Conservation (phyloP, 2,888 invertebrate species). For the Tiliacea citrago region DNA sequence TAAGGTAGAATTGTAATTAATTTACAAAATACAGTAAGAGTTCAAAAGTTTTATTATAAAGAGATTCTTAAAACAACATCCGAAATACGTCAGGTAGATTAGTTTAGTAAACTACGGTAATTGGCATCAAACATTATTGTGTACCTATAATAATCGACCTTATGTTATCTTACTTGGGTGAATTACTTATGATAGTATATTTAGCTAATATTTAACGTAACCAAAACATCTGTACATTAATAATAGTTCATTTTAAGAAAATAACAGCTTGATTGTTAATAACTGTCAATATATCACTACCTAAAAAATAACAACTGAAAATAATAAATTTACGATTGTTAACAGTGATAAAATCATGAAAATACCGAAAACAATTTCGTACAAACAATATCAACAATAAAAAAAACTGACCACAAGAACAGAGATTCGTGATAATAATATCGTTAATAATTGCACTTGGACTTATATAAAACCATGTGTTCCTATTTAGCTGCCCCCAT, state of each 20-base stretch:
- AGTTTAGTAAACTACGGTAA: conserved; percentile 64
- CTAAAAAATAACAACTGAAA: conserved; percentile 10
- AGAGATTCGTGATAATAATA: conserved; percentile 33
- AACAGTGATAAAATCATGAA: conserved; percentile 18
- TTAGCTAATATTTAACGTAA: conserved; percentile 19
- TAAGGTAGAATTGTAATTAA: conserved; percentile 31
- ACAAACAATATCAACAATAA: conserved; percentile 11
- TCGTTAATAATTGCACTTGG: conserved; percentile 13
- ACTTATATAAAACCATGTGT: not conserved
- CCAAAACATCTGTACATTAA: conserved; percentile 24
- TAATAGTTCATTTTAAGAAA: conserved; percentile 7
- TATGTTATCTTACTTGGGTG: conserved; percentile 28
- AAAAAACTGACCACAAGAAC: conserved; percentile 7
- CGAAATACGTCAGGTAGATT: conserved; percentile 72
- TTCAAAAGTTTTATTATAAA: conserved; percentile 69
- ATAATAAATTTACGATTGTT: not conserved
- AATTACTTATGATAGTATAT: conserved; percentile 26
- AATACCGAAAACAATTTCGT: conserved; percentile 15
- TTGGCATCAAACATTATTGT: conserved; percentile 75
- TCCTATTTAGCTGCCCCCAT: too few species aligned
- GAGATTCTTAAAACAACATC: conserved; percentile 71
- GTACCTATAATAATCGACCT: conserved; percentile 47
- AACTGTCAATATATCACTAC: not conserved
- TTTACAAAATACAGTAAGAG: conserved; percentile 56
- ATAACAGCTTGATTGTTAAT: conserved; percentile 11